Evolutionary conservation across 2,797 vertebrate species (phyloP), one percentile per base, ranked within the genome.

Genomic region (Furcifer pardalis): DNA sequence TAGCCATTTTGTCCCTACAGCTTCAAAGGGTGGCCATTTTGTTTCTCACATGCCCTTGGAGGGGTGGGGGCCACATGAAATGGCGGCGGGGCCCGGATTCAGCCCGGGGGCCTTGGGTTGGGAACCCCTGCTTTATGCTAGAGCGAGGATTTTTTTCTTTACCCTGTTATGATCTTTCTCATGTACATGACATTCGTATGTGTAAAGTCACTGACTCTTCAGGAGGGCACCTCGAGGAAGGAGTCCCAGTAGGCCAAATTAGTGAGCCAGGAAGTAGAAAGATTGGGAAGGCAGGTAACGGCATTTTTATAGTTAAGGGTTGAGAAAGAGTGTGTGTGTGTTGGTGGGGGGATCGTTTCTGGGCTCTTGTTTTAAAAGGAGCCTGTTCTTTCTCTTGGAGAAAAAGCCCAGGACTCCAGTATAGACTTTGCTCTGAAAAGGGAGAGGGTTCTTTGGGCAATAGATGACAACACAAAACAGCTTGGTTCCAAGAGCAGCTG

Each of bases 401-500:
- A n/a, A 17, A 56, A 4, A 21, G 52, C 5, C 52, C 52, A 4
- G 52, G 12, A 17, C 52, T 19, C 52, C 21, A 66, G 32, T 69
- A 32, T 12, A 12, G 42, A 4, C 19, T 60, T 15, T 1, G 6
- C 72, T 35, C 6, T 17, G 37, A 17, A 30, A 35, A 40, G 75
- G 40, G 49, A 81, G 1, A 44, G 71, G 59, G 19, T 1, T 52
- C 59, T 71, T 35, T 0, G 4, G 6, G 82, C 92, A 78, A 19
- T 56, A 92, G 89, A 68, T 90, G 90, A 89, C 92, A 89, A 86
- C 89, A 88, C 88, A 85, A 71, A 86, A 84, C 89, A 86, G 88
- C 87, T 84, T 83, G 89, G 84, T 82, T 72, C 49, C 1, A 49
- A 1, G n/a, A 0, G 49, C 42, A 66, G 15, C 0, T 19, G n/a